A percentile compares a stretch with the other conserved stretches of the same genome.
Evolutionary conservation across 2,888 invertebrate species (phyloP).

Genomic region (Limnephilus marmoratus): DNA sequence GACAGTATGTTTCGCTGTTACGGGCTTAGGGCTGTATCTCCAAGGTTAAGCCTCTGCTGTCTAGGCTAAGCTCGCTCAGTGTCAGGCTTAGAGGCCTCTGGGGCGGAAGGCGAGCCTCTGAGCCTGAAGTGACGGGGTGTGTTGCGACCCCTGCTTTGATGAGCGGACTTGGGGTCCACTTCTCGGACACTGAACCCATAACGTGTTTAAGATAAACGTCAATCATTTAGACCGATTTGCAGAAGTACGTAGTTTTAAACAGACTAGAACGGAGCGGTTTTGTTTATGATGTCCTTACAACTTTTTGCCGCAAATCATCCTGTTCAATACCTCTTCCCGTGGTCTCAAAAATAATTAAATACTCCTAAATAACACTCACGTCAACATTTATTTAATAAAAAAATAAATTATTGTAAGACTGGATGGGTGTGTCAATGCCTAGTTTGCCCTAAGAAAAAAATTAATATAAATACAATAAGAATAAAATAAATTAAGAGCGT

Average conservation of each 20-base stretch:
- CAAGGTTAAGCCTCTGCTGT: slow-evolving; percentile 9
- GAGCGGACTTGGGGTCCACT: neutral
- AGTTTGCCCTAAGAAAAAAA: too few species aligned
- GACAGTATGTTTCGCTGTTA: slow-evolving; percentile 30
- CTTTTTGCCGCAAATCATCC: too few species aligned
- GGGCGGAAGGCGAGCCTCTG: neutral
- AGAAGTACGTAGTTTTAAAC: neutral
- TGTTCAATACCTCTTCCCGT: too few species aligned
- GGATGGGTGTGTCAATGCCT: too few species aligned
- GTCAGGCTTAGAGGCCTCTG: slow-evolving; percentile 7
- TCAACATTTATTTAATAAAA: too few species aligned
- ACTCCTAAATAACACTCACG: too few species aligned
- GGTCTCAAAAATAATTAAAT: too few species aligned
- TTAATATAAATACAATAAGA: too few species aligned
- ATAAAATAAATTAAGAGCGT: too few species aligned
- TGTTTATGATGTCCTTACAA: too few species aligned
- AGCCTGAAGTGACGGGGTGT: neutral
- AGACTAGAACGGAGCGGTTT: too few species aligned
- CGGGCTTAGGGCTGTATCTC: slow-evolving; percentile 32
- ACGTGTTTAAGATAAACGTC: neutral
- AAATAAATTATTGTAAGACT: too few species aligned
- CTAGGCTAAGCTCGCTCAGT: slow-evolving; percentile 28
- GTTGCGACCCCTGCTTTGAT: neutral
- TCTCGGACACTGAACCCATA: neutral
- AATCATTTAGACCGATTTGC: neutral